phyloP scores from a whole-genome alignment of 2,888 invertebrate genomes.

The Ophraella communa region DNA sequence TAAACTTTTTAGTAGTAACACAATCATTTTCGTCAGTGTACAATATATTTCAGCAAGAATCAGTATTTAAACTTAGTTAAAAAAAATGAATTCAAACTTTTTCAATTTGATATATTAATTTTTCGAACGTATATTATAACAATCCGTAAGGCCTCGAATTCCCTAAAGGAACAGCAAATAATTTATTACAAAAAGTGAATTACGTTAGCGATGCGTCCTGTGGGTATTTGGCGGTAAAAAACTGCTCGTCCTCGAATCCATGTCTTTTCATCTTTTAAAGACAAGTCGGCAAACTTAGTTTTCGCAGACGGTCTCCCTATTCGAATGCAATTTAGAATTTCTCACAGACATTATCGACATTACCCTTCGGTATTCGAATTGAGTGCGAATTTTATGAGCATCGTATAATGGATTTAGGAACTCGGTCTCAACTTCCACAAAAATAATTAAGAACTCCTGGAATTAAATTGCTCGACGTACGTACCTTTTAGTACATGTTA shows the following conservation, averaged over 20 bases:
- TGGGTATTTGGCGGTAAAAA: constrained; percentile 1
- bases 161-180: constrained; percentile 10
- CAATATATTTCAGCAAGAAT: no score
- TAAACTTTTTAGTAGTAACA: no score
- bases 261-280: constrained; percentile 8
- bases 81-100: background rate
- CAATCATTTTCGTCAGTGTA: no score
- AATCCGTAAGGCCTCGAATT: background rate
- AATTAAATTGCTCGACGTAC: constrained; percentile 26
- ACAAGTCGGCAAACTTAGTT: constrained; percentile 20
- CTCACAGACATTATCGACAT: constrained; percentile 21
- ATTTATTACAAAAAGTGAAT: constrained; percentile 15
- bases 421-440: constrained; percentile 20
- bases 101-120: background rate
- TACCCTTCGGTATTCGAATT: constrained; percentile 22
- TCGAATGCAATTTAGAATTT: constrained; percentile 19
- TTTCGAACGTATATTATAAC: background rate
- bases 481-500: constrained; percentile 21
- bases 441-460: constrained; percentile 26
- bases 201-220: constrained; percentile 15
- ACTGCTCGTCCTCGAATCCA: constrained; percentile 8
- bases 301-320: background rate
- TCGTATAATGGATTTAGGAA: constrained; percentile 21
- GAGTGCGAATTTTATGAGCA: constrained; percentile 19
- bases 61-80: no score